phyloP scores from a whole-genome alignment of 2,113 vertebrate genomes.

The Alaudala cheleensis region DNA sequence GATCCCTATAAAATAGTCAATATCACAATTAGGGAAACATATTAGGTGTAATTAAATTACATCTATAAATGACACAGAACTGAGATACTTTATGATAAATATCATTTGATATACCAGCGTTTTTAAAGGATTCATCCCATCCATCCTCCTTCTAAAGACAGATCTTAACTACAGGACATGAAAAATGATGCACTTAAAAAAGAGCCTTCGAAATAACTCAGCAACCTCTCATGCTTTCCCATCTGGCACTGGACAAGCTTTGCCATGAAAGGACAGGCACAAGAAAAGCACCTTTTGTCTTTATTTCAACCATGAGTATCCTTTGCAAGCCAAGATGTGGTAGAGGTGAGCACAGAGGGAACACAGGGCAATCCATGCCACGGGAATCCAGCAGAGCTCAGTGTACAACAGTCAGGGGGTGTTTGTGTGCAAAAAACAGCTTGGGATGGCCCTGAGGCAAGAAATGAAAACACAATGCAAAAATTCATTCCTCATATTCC shows the following conservation, averaged over 20 bases:
- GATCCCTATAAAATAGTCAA: conserved; percentile 58
- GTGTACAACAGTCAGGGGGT: neutral
- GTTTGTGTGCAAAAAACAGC: neutral
- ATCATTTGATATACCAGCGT: neutral
- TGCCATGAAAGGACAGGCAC: neutral
- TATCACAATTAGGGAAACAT: conserved; percentile 33
- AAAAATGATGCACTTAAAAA: neutral
- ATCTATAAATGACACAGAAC: conserved; percentile 32
- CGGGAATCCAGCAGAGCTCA: neutral
- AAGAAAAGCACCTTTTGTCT: neutral
- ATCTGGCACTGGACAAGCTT: neutral
- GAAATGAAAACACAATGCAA: neutral
- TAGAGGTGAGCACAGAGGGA: neutral
- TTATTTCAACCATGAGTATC: neutral
- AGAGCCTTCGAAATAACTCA: neutral
- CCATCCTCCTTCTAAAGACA: neutral
- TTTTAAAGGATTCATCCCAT: conserved; percentile 17
- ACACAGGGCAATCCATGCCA: neutral
- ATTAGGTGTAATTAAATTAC: conserved; percentile 44
- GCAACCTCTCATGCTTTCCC: neutral
- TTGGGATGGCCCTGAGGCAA: neutral
- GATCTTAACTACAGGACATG: neutral
- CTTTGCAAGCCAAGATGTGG: neutral
- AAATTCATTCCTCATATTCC: neutral
- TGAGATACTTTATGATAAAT: conserved; percentile 36